Conservation (phyloP, 2,113 vertebrate species). For the Thalassarche chlororhynchos region DNA sequence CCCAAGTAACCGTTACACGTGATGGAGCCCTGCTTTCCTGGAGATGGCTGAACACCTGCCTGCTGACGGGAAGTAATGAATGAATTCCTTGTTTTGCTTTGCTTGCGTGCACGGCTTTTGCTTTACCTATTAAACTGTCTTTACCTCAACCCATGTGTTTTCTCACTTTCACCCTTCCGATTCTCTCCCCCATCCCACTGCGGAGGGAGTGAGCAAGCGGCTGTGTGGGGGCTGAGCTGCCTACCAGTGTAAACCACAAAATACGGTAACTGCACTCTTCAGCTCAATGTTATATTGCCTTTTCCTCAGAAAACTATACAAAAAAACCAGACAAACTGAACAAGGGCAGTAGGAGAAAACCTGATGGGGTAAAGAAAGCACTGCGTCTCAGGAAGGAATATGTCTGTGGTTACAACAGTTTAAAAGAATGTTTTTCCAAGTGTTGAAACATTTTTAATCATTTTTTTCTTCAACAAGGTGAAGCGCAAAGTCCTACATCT, state of each 20-base stretch:
- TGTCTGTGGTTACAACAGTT: neutral
- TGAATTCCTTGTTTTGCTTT: neutral
- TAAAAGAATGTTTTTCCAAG: neutral
- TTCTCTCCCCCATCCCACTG: neutral
- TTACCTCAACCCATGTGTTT: neutral
- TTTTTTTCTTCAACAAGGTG: neutral
- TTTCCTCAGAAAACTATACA: neutral
- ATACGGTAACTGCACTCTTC: neutral
- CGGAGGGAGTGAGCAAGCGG: accelerated
- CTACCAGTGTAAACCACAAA: neutral
- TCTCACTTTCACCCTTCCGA: neutral
- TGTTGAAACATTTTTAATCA: neutral
- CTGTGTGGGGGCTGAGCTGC: neutral
- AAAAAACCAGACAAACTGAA: neutral
- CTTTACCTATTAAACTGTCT: neutral
- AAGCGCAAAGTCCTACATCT: neutral
- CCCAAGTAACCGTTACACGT: neutral
- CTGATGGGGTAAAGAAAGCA: neutral
- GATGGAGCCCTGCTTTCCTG: neutral
- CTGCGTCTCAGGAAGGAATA: neutral
- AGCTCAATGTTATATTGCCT: neutral
- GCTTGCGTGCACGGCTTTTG: neutral
- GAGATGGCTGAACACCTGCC: too few relatives aligned
- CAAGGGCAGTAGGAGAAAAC: neutral
- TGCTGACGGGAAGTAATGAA: too few relatives aligned